These are phyloP conservation scores for Nyleta sp. DNA, from an alignment of 2,888 invertebrate species.

Conservation along the genomic window DNA sequence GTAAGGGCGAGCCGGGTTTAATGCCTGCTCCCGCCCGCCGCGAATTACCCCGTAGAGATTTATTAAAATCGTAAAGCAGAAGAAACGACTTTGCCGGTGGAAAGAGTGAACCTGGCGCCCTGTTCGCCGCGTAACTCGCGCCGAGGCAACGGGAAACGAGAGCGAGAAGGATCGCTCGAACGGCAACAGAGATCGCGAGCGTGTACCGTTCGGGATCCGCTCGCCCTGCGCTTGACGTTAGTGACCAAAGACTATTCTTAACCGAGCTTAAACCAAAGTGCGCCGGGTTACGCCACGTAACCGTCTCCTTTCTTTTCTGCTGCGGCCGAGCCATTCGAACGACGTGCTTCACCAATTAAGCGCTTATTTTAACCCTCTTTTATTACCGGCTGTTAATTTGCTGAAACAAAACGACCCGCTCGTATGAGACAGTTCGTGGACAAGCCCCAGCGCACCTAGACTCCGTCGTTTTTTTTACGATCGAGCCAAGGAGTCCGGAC, in stretches of 20 bases:
- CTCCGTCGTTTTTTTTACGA: slow-evolving; percentile 39
- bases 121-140: slow-evolving; percentile 67
- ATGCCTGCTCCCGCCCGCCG: slow-evolving; percentile 76
- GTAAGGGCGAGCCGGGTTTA: slow-evolving; percentile 71
- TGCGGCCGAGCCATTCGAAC: slow-evolving; percentile 52
- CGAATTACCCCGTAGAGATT: slow-evolving; percentile 80
- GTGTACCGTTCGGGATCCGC: slow-evolving; percentile 2
- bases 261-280: slow-evolving; percentile 73
- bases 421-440: slow-evolving; percentile 55
- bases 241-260: slow-evolving; percentile 77
- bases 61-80: slow-evolving; percentile 81
- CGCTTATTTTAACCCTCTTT: slow-evolving; percentile 65
- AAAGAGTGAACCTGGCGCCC: slow-evolving; percentile 63
- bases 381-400: slow-evolving; percentile 66
- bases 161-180: slow-evolving; percentile 55
- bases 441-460: slow-evolving; percentile 9
- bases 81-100: slow-evolving; percentile 76
- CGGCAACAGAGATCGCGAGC: background rate
- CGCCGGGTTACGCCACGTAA: slow-evolving; percentile 70
- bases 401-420: slow-evolving; percentile 55
- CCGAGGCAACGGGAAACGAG: slow-evolving; percentile 7
- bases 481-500: slow-evolving; percentile 20
- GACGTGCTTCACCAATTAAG: slow-evolving; percentile 66
- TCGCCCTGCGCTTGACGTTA: slow-evolving; percentile 75
- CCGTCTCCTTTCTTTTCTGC: slow-evolving; percentile 56